phyloP scores from a whole-genome alignment of 2,797 vertebrate genomes.

The Chrysolophus pictus region DNA sequence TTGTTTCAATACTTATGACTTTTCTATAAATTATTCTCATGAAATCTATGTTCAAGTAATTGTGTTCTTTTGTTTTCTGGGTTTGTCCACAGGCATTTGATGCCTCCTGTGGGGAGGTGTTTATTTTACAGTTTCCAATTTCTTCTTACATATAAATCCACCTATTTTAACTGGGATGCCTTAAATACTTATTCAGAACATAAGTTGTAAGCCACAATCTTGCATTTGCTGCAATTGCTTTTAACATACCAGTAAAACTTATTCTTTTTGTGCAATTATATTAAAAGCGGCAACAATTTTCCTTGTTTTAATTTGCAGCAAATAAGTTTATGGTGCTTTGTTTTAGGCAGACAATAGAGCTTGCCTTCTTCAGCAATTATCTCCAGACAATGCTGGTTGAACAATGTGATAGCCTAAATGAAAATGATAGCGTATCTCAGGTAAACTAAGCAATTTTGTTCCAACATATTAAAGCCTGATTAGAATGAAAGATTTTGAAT shows the following conservation, averaged over 20 bases:
- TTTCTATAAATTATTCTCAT: background rate
- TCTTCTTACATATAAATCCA: background rate
- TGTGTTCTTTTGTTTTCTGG: background rate
- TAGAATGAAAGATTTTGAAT: conserved; percentile 19
- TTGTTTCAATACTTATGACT: conserved; percentile 3
- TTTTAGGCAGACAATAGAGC: background rate
- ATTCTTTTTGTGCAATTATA: background rate
- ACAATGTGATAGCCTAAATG: conserved; percentile 12
- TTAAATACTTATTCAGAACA: conserved; percentile 4
- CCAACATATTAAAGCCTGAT: conserved; percentile 6
- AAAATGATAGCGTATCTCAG: background rate
- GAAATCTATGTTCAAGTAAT: background rate
- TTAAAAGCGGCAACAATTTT: conserved; percentile 27
- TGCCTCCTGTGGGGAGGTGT: background rate
- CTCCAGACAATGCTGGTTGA: conserved; percentile 4
- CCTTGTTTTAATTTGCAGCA: conserved; percentile 34
- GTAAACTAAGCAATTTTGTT: conserved; percentile 15
- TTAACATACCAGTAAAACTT: background rate
- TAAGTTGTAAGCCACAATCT: background rate
- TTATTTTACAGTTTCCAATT: background rate
- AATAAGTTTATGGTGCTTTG: conserved; percentile 8
- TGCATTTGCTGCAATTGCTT: background rate
- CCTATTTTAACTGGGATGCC: background rate
- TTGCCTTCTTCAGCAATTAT: conserved; percentile 34
- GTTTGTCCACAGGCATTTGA: background rate